Percentiles rank a stretch among this genome's conserved stretches.
phyloP scores from a whole-genome alignment of 2,888 invertebrate species.

The Caenorhabditis wallacei region DNA sequence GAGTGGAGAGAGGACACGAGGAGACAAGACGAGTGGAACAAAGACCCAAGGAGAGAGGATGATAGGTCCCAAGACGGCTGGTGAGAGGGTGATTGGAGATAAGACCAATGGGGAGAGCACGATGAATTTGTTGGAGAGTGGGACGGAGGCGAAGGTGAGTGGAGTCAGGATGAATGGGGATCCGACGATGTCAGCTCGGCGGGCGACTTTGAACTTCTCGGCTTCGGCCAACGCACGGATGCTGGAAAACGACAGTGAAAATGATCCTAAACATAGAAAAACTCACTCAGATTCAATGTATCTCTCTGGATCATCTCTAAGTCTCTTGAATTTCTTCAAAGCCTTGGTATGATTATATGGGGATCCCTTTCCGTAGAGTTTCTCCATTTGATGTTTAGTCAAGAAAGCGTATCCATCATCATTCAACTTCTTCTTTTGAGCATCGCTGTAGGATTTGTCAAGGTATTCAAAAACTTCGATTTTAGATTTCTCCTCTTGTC shows the following conservation, averaged over 20 bases:
- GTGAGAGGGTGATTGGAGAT: slow-evolving; percentile 78
- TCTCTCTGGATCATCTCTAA: slow-evolving; percentile 68
- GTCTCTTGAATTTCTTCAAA: slow-evolving; percentile 68
- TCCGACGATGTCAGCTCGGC: slow-evolving; percentile 67
- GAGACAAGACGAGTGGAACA: slow-evolving; percentile 78
- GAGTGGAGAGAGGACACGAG: slow-evolving; percentile 79
- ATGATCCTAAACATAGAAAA: not conserved
- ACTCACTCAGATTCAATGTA: slow-evolving; percentile 73
- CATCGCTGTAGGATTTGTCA: slow-evolving; percentile 75
- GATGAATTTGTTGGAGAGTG: slow-evolving; percentile 73
- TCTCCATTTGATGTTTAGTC: slow-evolving; percentile 74
- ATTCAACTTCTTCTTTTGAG: slow-evolving; percentile 78
- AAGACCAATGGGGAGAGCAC: slow-evolving; percentile 76
- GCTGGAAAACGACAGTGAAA: too few relatives aligned
- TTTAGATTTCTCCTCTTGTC: slow-evolving; percentile 75
- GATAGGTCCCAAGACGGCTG: slow-evolving; percentile 80
- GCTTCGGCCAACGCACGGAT: slow-evolving; percentile 74
- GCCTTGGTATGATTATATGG: slow-evolving; percentile 74
- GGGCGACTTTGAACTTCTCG: slow-evolving; percentile 67
- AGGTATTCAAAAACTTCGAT: slow-evolving; percentile 79
- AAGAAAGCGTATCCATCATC: slow-evolving; percentile 77
- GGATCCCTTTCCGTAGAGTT: slow-evolving; percentile 78
- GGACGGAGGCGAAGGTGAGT: slow-evolving; percentile 65
- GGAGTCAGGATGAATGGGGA: slow-evolving; percentile 73
- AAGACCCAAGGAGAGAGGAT: slow-evolving; percentile 81